phyloP scores from a whole-genome alignment of 2,113 vertebrate species.

The Pao palembangensis region DNA sequence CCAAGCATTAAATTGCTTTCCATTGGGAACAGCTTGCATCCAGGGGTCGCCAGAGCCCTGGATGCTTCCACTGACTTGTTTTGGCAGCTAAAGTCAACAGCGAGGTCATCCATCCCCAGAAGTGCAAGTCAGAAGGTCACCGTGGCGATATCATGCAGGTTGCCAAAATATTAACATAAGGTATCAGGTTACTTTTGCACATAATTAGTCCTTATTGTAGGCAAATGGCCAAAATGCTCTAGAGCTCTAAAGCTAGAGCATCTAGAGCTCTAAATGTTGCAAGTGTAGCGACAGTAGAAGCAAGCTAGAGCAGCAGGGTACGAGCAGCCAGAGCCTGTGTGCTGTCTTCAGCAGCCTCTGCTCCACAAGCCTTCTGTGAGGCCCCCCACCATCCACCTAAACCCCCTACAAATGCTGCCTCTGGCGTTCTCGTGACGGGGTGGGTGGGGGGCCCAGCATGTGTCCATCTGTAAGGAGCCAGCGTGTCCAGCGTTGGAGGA shows the following conservation, averaged over 20 bases:
- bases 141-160: constrained; percentile 40
- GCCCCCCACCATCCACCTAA: constrained; percentile 17
- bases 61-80: constrained; percentile 63
- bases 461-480: constrained; percentile 43
- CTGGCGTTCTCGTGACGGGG: constrained; percentile 29
- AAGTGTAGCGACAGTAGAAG: no score
- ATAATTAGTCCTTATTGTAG: neutral
- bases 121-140: constrained; percentile 43
- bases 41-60: constrained; percentile 69
- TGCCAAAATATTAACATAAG: constrained; percentile 28
- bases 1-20: constrained; percentile 87
- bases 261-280: neutral
- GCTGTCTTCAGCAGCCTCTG: neutral
- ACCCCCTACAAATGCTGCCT: constrained; percentile 35
- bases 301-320: no score
- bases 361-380: constrained; percentile 37
- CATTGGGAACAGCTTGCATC: constrained; percentile 75
- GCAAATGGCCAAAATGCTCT: neutral
- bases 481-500: constrained; percentile 25
- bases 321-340: no score
- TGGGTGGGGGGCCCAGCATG: constrained; percentile 31
- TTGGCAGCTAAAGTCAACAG: constrained; percentile 67
- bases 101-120: constrained; percentile 59
- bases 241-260: no score
- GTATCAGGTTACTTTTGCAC: neutral